Conservation (phyloP, 1,140 invertebrate species). For the Hypsibius dujardini region DNA sequence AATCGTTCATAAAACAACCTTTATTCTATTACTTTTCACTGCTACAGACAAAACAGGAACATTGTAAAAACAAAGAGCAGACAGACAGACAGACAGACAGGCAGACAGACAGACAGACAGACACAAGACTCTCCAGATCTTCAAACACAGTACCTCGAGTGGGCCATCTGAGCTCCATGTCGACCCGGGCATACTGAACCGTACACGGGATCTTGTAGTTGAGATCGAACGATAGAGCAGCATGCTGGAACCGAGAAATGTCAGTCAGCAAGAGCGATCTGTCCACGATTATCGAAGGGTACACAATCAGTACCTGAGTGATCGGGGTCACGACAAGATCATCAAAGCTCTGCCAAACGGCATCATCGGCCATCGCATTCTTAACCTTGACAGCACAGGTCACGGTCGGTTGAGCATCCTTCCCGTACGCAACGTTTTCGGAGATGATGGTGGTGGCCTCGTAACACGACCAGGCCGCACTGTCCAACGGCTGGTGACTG, state of each 20-base stretch:
- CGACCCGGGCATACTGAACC: conserved; percentile 51
- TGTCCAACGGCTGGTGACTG: not conserved
- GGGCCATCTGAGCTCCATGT: conserved; percentile 30
- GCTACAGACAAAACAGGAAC: too few species aligned
- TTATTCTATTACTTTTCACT: too few species aligned
- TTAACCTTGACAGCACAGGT: too few species aligned
- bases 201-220: conserved; percentile 87
- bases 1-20: too few species aligned
- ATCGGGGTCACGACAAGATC: conserved; percentile 80
- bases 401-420: too few species aligned
- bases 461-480: not conserved
- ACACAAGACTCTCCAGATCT: too few species aligned
- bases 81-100: too few species aligned
- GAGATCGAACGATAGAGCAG: conserved; percentile 68
- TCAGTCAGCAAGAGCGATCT: too few species aligned
- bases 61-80: too few species aligned
- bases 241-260: conserved; percentile 37
- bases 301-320: conserved; percentile 40
- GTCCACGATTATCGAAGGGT: conserved; percentile 15
- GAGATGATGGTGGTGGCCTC: not conserved
- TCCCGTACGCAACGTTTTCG: not conserved
- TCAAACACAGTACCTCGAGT: conserved; percentile 23
- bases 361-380: not conserved
- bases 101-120: too few species aligned
- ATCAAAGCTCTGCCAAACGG: conserved; percentile 74